phyloP scores from a whole-genome alignment of 2,888 invertebrate species.

The Apantesis nais region DNA sequence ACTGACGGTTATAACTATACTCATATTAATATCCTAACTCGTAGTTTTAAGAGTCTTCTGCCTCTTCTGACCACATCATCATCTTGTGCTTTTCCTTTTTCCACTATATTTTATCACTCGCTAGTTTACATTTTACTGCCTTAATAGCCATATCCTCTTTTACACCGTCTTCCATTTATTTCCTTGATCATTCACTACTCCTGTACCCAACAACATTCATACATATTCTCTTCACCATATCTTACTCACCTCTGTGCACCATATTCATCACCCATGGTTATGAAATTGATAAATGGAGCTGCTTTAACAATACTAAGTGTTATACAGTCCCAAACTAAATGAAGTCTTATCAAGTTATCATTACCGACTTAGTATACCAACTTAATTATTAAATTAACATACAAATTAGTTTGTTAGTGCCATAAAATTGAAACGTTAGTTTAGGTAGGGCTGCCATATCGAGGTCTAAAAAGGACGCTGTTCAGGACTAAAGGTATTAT shows the following conservation, averaged over 20 bases:
- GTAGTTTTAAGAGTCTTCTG: background rate
- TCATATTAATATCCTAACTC: too few relatives aligned
- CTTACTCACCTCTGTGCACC: too few relatives aligned
- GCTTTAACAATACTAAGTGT: slow-evolving; percentile 6
- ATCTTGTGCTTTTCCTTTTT: background rate
- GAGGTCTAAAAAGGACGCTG: too few relatives aligned
- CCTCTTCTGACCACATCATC: background rate
- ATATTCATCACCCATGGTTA: background rate
- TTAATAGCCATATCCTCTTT: too few relatives aligned
- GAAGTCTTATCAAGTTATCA: slow-evolving; percentile 20
- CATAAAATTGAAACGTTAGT: slow-evolving; percentile 33
- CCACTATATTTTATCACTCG: background rate
- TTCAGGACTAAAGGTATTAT: background rate
- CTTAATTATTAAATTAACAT: slow-evolving; percentile 32
- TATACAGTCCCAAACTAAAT: slow-evolving; percentile 11
- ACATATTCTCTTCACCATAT: too few relatives aligned
- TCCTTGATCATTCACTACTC: background rate
- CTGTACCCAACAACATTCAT: background rate
- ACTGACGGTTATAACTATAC: too few relatives aligned
- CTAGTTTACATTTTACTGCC: background rate
- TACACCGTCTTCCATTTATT: too few relatives aligned
- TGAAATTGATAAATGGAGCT: background rate
- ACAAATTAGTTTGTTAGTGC: slow-evolving; percentile 41
- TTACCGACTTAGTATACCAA: slow-evolving; percentile 14
- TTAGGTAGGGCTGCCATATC: slow-evolving; percentile 11